Evolutionary conservation across 2,113 vertebrate species (phyloP).

Genomic region (Todiramphus saurophagus): DNA sequence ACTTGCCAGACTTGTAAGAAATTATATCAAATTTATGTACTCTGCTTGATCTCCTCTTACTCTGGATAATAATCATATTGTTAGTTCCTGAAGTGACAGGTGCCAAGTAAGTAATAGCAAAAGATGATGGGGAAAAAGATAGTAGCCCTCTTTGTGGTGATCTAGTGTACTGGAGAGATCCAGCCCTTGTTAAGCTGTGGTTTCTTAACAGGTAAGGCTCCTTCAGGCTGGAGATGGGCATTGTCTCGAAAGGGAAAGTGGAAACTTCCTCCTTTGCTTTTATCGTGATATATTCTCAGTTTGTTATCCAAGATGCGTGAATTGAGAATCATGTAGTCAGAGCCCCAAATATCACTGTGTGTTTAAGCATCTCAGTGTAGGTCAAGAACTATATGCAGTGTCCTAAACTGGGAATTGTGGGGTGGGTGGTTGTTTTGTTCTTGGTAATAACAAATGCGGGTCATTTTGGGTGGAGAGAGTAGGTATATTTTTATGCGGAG

Average conservation of each 20-base stretch:
- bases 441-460: slow-evolving; percentile 46
- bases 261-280: background rate
- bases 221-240: background rate
- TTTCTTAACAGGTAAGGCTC: background rate
- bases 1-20: background rate
- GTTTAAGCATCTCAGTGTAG: background rate
- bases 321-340: background rate
- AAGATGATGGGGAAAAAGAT: background rate
- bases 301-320: background rate
- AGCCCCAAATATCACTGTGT: background rate
- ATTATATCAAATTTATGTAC: background rate
- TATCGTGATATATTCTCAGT: background rate
- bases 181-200: background rate
- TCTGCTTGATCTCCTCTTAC: background rate
- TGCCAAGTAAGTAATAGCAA: background rate
- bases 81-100: background rate
- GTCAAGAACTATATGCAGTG: background rate
- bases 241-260: background rate
- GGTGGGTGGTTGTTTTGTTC: slow-evolving; percentile 59
- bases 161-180: background rate
- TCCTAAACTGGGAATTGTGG: slow-evolving; percentile 31
- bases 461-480: slow-evolving; percentile 40
- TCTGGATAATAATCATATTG: background rate
- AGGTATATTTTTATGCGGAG: slow-evolving; percentile 46
- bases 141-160: background rate